Conservation (phyloP, 2,888 invertebrate species). For the Hypselothyrea guttata region DNA sequence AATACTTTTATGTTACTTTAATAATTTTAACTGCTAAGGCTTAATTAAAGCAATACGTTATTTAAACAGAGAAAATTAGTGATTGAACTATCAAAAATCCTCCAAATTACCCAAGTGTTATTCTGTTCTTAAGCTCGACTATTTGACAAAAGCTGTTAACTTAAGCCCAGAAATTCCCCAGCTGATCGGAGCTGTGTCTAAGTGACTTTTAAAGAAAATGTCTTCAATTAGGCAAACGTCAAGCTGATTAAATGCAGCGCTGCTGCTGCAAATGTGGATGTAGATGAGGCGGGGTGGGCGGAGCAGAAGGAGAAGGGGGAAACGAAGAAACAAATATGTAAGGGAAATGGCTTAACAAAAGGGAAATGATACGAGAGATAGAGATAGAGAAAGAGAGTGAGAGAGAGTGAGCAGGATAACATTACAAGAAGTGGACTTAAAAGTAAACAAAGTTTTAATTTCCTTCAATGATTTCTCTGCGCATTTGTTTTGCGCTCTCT, state of each 20-base stretch:
- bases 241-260: slow-evolving; percentile 57
- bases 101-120: too few relatives aligned
- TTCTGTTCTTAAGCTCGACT: too few relatives aligned
- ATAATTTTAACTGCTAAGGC: too few relatives aligned
- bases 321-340: not conserved
- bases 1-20: too few relatives aligned
- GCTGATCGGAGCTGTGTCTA: too few relatives aligned
- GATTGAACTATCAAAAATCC: too few relatives aligned
- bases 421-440: slow-evolving; percentile 53
- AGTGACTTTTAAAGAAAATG: slow-evolving; percentile 4
- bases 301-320: not conserved
- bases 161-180: too few relatives aligned
- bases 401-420: not conserved
- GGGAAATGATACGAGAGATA: not conserved
- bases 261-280: too few relatives aligned
- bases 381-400: not conserved
- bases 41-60: too few relatives aligned
- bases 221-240: slow-evolving; percentile 54
- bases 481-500: slow-evolving; percentile 41
- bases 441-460: slow-evolving; percentile 73
- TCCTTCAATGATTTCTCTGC: slow-evolving; percentile 70
- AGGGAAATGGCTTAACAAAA: slow-evolving; percentile 24
- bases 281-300: too few relatives aligned
- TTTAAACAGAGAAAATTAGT: too few relatives aligned
- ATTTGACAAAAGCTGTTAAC: too few relatives aligned